Percentiles rank a stretch among this genome's conserved stretches.
Conservation (phyloP, 1,140 invertebrate species). For the Physella acuta region DNA sequence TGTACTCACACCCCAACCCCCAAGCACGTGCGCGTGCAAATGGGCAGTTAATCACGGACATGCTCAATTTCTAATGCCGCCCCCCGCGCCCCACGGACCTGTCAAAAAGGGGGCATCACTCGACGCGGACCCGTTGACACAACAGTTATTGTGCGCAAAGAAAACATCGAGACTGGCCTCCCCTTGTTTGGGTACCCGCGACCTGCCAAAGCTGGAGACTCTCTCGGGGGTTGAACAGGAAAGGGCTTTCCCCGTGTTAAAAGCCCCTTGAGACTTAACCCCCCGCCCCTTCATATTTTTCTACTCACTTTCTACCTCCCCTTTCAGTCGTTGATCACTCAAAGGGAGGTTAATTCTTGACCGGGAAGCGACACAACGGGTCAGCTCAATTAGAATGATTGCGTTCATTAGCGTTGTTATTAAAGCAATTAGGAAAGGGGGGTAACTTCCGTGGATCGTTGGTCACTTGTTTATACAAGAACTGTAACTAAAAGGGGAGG, state of each 20-base stretch:
- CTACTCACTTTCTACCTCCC: too few relatives aligned
- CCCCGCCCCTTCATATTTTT: too few relatives aligned
- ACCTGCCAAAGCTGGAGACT: background rate
- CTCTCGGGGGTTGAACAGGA: background rate
- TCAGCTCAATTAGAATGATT: too few relatives aligned
- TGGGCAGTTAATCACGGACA: constrained; percentile 18
- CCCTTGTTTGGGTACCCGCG: background rate
- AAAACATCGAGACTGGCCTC: background rate
- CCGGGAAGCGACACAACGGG: too few relatives aligned
- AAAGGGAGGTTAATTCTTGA: constrained; percentile 1
- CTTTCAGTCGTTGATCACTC: too few relatives aligned
- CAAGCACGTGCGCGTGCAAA: constrained; percentile 10
- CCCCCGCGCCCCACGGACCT: background rate
- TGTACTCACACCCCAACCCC: too few relatives aligned
- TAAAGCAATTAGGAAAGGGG: background rate
- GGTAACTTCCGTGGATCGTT: background rate
- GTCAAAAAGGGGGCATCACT: background rate
- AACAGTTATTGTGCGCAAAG: constrained; percentile 15
- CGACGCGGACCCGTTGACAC: constrained; percentile 1
- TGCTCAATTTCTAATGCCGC: background rate
- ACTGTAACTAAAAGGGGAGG: too few relatives aligned
- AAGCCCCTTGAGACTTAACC: too few relatives aligned
- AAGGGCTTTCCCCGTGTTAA: too few relatives aligned
- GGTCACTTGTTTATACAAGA: too few relatives aligned
- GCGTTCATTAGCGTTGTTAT: too few relatives aligned